These are phyloP conservation scores for Torymus auratus DNA, from an alignment of 2,888 invertebrate genomes.

Conservation along the genomic window DNA sequence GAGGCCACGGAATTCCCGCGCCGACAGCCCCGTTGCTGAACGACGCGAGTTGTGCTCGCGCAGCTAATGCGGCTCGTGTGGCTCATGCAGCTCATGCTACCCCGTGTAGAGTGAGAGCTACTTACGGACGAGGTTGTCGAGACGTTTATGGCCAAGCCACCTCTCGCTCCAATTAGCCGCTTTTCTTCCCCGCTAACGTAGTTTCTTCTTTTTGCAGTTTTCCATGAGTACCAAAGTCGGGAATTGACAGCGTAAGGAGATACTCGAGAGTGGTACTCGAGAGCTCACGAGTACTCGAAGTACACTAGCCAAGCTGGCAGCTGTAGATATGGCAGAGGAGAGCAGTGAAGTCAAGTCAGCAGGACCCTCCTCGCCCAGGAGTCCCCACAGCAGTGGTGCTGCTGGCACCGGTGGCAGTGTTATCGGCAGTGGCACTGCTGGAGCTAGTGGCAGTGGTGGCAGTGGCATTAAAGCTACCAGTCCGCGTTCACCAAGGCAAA, in stretches of 20 bases:
- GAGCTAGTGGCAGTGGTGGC: conserved; percentile 44
- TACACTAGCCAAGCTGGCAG: conserved; percentile 16
- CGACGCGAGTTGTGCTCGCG: too few relatives aligned
- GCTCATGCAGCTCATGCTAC: too few relatives aligned
- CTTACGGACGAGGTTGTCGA: too few relatives aligned
- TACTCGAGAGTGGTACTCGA: conserved; percentile 16
- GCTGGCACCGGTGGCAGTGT: conserved; percentile 42
- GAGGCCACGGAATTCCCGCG: background rate
- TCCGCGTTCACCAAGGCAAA: conserved; percentile 77
- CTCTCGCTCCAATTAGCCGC: too few relatives aligned
- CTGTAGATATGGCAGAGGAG: conserved; percentile 71
- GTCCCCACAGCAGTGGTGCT: conserved; percentile 64
- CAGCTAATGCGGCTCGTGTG: too few relatives aligned
- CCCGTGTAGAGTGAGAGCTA: too few relatives aligned
- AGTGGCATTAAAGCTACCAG: conserved; percentile 75
- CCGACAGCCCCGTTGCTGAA: background rate
- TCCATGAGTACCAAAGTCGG: conserved; percentile 44
- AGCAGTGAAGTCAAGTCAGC: conserved; percentile 69
- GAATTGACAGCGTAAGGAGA: conserved; percentile 40
- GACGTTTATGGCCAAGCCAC: background rate
- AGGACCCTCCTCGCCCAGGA: conserved; percentile 71
- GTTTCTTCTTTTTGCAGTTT: conserved; percentile 32
- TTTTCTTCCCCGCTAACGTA: too few relatives aligned
- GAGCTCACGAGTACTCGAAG: conserved; percentile 1
- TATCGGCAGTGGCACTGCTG: background rate